Evolutionary conservation across 2,888 invertebrate genomes (phyloP), one percentile per base, ranked within the genome.

Genomic region (Danaus chrysippus): DNA sequence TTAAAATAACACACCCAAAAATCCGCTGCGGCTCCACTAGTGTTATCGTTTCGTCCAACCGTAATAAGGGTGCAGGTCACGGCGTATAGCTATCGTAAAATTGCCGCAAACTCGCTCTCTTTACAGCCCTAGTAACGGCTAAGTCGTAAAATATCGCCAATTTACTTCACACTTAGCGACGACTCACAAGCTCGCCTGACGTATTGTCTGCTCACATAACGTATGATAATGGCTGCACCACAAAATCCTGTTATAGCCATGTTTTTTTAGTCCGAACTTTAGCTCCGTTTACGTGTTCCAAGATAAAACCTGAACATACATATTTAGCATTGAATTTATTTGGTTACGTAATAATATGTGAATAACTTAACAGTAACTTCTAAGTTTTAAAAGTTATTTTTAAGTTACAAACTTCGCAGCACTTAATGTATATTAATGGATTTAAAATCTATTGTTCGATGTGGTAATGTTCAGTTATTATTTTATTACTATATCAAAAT

Each of bases 91-190:
- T 78, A 73, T 85, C 85, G 83, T 89, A 87, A 89, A 86, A 78
- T 74, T 72, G 74, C 75, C 80, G 72, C 77, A 76, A 76, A 77
- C 73, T 78, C 76, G 75, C 76, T 73, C 76, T 74, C 79, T 87
- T 87, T 87, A 87, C 84, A 79, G 78, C 76, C 76, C 70, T 70
- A 69, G 83, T 85, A 85, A 88, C 84, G 84, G 80, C 81, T 71
- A 63, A 68, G 71, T 83, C 88, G 83, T 90, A 88, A 90, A 89
- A 85, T 86, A 88, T 88, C 84, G 76, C 82, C 86, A 87, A 88
- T 89, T 83, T 84, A 85, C 83, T 85, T 82, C 82, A 80, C 87
- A 84, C 83, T 85, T 79, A 80, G 84, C 77, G 73, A 71, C 73
- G 67, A 59, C 66, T 69, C 68, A 73, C 68, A 70, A 67, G 71